Percentiles rank a stretch among this genome's conserved stretches.
These are phyloP conservation scores for Alitta virens DNA, from an alignment of 2,888 invertebrate genomes.

Conservation along the genomic window DNA sequence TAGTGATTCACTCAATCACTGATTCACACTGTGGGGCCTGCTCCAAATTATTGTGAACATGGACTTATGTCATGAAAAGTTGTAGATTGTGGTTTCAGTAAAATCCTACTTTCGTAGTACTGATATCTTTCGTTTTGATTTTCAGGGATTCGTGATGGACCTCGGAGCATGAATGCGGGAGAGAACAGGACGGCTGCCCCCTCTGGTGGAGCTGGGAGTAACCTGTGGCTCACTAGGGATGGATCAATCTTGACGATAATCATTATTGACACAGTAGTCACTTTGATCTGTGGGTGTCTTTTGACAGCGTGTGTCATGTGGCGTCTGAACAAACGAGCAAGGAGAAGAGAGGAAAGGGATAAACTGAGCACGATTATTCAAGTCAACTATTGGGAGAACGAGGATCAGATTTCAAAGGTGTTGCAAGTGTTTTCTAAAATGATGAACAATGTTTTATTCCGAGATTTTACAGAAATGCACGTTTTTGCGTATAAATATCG, in stretches of 20 bases:
- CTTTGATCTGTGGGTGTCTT: constrained; percentile 16
- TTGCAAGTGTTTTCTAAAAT: constrained; percentile 23
- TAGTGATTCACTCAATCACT: too few relatives aligned
- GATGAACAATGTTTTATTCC: constrained; percentile 23
- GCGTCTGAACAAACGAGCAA: constrained; percentile 9
- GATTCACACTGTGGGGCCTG: too few relatives aligned
- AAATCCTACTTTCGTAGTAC: too few relatives aligned
- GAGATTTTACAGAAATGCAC: constrained; percentile 29
- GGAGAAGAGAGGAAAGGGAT: constrained; percentile 28
- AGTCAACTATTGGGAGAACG: constrained; percentile 28
- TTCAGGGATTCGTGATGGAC: too few relatives aligned
- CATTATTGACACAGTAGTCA: constrained; percentile 20
- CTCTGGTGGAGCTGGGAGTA: neutral
- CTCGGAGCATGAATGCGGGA: neutral
- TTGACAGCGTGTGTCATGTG: constrained; percentile 20
- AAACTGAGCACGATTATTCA: constrained; percentile 27
- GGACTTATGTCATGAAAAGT: too few relatives aligned
- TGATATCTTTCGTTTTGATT: too few relatives aligned
- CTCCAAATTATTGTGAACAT: too few relatives aligned
- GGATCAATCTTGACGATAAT: constrained; percentile 15
- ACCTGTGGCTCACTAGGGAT: constrained; percentile 11
- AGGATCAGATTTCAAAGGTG: constrained; percentile 24
- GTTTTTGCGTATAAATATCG: constrained; percentile 28
- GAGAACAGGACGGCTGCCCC: constrained; percentile 10
- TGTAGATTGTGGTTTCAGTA: too few relatives aligned